A percentile compares a stretch with the other conserved stretches of the same genome.
phyloP scores from a whole-genome alignment of 2,113 vertebrate species.

The Corynorhinus townsendii region DNA sequence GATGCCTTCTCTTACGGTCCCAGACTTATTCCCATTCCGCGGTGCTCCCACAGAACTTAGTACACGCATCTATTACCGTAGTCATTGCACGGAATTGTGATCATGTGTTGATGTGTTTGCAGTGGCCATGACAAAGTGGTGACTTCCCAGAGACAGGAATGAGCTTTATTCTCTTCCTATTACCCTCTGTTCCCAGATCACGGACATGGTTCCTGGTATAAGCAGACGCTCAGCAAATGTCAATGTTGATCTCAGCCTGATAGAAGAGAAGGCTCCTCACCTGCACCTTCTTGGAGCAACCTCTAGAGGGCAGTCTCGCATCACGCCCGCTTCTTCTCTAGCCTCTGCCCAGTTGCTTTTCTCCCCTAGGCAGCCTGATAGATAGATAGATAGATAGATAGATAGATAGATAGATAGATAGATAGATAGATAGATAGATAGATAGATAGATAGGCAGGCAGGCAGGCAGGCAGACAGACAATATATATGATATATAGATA shows the following conservation, averaged over 20 bases:
- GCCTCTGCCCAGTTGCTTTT: neutral
- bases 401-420: too few relatives aligned
- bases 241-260: too few relatives aligned
- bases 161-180: neutral
- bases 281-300: neutral
- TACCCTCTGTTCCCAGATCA: neutral
- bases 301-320: constrained; percentile 67
- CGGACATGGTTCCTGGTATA: rapidly evolving
- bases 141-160: neutral
- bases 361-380: too few relatives aligned
- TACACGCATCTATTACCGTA: too few relatives aligned
- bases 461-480: neutral
- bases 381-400: neutral
- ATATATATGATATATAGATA: too few relatives aligned
- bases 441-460: neutral
- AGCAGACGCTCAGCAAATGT: neutral
- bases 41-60: neutral
- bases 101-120: neutral
- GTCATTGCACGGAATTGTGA: neutral
- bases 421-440: neutral
- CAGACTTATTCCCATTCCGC: neutral
- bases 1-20: neutral
- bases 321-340: neutral
- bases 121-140: neutral
- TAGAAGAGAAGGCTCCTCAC: neutral